Evolutionary conservation across 2,113 vertebrate genomes (phyloP).

Genomic region (Scatophagus argus): DNA sequence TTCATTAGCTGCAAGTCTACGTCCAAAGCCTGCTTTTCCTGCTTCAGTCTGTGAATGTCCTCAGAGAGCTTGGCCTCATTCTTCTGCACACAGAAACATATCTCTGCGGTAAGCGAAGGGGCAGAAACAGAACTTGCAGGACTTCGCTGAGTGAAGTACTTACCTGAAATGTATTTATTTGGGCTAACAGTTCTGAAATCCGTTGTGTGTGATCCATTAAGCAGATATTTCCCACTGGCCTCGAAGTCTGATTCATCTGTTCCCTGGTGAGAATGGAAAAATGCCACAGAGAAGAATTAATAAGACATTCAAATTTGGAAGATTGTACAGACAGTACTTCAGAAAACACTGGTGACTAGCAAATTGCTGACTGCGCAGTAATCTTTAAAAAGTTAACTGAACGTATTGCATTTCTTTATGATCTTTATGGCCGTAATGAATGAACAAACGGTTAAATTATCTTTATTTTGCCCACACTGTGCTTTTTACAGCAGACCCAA

Average conservation of each 20-base stretch:
- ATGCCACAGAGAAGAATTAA: not conserved
- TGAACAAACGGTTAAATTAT: no score
- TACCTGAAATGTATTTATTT: conserved; percentile 87
- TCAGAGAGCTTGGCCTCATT: conserved; percentile 85
- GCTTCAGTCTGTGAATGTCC: conserved; percentile 86
- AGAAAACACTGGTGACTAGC: no score
- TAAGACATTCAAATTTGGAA: not conserved
- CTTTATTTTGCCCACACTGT: no score
- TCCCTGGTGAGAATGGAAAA: conserved; percentile 80
- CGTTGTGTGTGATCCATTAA: conserved; percentile 76
- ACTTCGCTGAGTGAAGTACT: not conserved
- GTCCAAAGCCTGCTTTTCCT: conserved; percentile 90
- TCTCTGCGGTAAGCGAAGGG: not conserved
- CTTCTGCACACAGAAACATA: conserved; percentile 80
- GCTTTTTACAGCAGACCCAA: no score
- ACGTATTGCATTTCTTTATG: no score
- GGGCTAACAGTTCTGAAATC: conserved; percentile 85
- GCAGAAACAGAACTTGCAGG: not conserved
- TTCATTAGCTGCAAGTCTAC: conserved; percentile 88
- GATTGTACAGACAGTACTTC: no score
- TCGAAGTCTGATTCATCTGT: conserved; percentile 81
- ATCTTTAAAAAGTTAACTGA: no score
- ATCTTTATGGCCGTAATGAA: no score
- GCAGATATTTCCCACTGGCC: conserved; percentile 62
- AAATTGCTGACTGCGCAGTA: no score